Evolutionary conservation across 2,888 invertebrate species (phyloP).

Genomic region (Nudaria mundana): DNA sequence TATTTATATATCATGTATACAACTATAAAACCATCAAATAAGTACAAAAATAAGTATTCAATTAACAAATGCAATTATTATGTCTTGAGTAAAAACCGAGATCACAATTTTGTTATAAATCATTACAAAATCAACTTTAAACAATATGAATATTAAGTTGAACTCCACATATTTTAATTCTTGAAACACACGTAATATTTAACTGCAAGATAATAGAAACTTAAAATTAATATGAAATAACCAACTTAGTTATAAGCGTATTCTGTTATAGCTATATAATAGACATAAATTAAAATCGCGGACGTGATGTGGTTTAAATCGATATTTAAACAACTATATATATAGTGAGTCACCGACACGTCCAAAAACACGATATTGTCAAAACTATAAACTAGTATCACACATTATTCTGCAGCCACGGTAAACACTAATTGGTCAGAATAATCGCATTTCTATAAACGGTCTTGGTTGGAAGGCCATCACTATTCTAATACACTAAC

Average conservation of each 20-base stretch:
- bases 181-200: too few relatives aligned
- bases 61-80: slow-evolving; percentile 37
- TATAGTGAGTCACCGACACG: slow-evolving; percentile 27
- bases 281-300: slow-evolving; percentile 39
- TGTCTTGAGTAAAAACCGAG: slow-evolving; percentile 50
- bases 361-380: slow-evolving; percentile 30
- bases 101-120: slow-evolving; percentile 42
- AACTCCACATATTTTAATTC: slow-evolving; percentile 27
- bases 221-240: slow-evolving; percentile 31
- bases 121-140: slow-evolving; percentile 33
- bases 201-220: slow-evolving; percentile 28
- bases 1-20: background rate
- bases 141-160: slow-evolving; percentile 13
- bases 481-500: slow-evolving; percentile 42
- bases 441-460: slow-evolving; percentile 34
- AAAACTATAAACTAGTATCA: slow-evolving; percentile 68
- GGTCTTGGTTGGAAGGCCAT: slow-evolving; percentile 46
- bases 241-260: slow-evolving; percentile 52
- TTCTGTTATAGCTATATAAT: slow-evolving; percentile 43
- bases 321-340: slow-evolving; percentile 26
- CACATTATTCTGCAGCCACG: slow-evolving; percentile 51
- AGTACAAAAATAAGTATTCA: background rate
- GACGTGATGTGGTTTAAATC: slow-evolving; percentile 24
- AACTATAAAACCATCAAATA: background rate
- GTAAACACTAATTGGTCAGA: slow-evolving; percentile 32